Percentiles rank a stretch among this genome's conserved stretches.
phyloP scores from a whole-genome alignment of 2,888 invertebrate genomes.

The Lottia scabra region DNA sequence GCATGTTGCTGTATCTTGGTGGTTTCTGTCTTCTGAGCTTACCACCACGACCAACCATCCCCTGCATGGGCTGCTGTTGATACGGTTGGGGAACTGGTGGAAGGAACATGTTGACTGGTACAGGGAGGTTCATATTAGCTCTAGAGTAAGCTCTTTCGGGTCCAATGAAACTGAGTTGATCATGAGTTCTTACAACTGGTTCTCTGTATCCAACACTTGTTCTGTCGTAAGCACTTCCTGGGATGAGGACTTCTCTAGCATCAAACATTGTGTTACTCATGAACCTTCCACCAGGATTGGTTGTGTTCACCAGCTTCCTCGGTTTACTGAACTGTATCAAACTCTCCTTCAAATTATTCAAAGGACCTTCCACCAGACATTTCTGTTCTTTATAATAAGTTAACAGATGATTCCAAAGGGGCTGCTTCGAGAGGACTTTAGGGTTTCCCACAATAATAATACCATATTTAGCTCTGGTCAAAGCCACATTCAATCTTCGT shows the following conservation, averaged over 20 bases:
- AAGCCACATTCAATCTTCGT: slow-evolving; percentile 94
- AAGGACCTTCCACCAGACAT: slow-evolving; percentile 95
- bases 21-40: slow-evolving; percentile 65
- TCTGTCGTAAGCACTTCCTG: slow-evolving; percentile 90
- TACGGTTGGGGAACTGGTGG: slow-evolving; percentile 76
- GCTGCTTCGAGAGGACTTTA: slow-evolving; percentile 97
- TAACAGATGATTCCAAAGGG: slow-evolving; percentile 96
- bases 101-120: slow-evolving; percentile 94
- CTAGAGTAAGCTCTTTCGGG: slow-evolving; percentile 75
- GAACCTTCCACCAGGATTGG: slow-evolving; percentile 91
- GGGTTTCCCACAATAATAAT: slow-evolving; percentile 99
- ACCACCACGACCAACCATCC: slow-evolving; percentile 31
- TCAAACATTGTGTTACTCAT: slow-evolving; percentile 98
- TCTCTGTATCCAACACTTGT: slow-evolving; percentile 56
- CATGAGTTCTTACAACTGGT: slow-evolving; percentile 75
- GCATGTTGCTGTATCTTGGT: slow-evolving; percentile 66
- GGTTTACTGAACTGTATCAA: slow-evolving; percentile 97
- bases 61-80: slow-evolving; percentile 35
- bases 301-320: slow-evolving; percentile 91
- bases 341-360: slow-evolving; percentile 96
- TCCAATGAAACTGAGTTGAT: slow-evolving; percentile 93
- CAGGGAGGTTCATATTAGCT: slow-evolving; percentile 83
- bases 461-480: slow-evolving; percentile 97
- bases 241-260: slow-evolving; percentile 93
- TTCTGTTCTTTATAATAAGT: slow-evolving; percentile 98